Evolutionary conservation across 2,888 invertebrate genomes (phyloP).

Genomic region (Polydrusus cervinus): DNA sequence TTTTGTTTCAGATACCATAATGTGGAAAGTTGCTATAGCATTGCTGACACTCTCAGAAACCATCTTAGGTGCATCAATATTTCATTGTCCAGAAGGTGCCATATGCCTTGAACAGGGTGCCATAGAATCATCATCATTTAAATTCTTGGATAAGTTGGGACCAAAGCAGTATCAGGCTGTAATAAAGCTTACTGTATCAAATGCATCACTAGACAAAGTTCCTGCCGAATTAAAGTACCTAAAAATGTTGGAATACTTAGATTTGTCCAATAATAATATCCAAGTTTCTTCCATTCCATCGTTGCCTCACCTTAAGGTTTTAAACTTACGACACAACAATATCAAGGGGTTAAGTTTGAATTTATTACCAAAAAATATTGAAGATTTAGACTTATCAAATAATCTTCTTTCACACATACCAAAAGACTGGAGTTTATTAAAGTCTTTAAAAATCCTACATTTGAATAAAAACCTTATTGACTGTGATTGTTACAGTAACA

Average conservation of each 20-base stretch:
- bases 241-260: conserved; percentile 64
- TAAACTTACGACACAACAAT: conserved; percentile 65
- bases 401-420: conserved; percentile 76
- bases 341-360: conserved; percentile 63
- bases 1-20: conserved; percentile 60
- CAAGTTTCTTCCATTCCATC: conserved; percentile 58
- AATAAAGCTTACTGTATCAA: conserved; percentile 62
- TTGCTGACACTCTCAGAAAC: conserved; percentile 55
- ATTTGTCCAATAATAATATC: conserved; percentile 65
- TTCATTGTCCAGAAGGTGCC: conserved; percentile 74
- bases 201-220: conserved; percentile 62
- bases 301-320: conserved; percentile 63
- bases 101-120: conserved; percentile 80
- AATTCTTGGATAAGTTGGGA: conserved; percentile 80
- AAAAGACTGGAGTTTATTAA: conserved; percentile 74
- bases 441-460: conserved; percentile 77
- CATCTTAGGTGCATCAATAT: conserved; percentile 61
- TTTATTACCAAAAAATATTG: conserved; percentile 65
- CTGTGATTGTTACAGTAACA: conserved; percentile 82
- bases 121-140: conserved; percentile 80
- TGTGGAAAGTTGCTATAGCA: conserved; percentile 57
- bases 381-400: conserved; percentile 76
- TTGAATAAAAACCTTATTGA: conserved; percentile 80
- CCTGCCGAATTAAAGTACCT: conserved; percentile 66
- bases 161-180: conserved; percentile 64